Percentiles rank a stretch among this genome's conserved stretches.
These are phyloP conservation scores for Xanthorhoe designata DNA, from an alignment of 2,888 invertebrate genomes.

Conservation along the genomic window DNA sequence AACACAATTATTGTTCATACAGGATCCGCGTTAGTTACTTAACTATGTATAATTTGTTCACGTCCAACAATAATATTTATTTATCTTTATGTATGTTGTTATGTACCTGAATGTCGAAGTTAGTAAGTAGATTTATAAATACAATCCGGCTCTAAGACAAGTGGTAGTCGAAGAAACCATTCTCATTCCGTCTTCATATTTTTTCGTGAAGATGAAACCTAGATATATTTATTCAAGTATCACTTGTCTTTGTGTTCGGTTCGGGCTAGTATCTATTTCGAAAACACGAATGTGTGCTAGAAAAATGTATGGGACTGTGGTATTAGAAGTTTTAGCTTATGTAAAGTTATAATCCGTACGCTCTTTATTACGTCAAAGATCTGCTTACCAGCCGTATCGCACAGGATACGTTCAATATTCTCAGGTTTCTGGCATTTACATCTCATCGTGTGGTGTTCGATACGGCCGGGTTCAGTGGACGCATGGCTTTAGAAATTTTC, in stretches of 20 bases:
- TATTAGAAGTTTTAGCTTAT: constrained; percentile 73
- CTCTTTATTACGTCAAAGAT: constrained; percentile 20
- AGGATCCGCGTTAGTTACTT: constrained; percentile 28
- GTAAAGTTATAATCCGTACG: constrained; percentile 40
- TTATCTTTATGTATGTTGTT: constrained; percentile 54
- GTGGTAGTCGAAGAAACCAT: constrained; percentile 2
- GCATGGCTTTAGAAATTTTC: constrained; percentile 53
- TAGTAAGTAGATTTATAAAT: constrained; percentile 21
- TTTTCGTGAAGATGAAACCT: background rate
- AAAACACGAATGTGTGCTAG: constrained; percentile 50
- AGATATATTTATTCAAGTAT: background rate
- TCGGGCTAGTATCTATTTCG: constrained; percentile 29
- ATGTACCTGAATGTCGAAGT: constrained; percentile 68
- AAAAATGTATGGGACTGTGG: constrained; percentile 77
- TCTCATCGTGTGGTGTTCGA: background rate
- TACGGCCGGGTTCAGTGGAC: constrained; percentile 9
- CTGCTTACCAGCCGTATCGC: background rate
- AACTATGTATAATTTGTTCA: constrained; percentile 29
- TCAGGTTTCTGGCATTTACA: constrained; percentile 1
- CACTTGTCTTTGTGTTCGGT: constrained; percentile 12
- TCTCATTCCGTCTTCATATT: background rate
- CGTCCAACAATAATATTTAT: constrained; percentile 35
- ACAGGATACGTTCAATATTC: constrained; percentile 2
- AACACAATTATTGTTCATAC: constrained; percentile 47
- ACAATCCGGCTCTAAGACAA: constrained; percentile 3